These are phyloP conservation scores for Symphodus melops DNA, from an alignment of 2,113 vertebrate species.

Conservation along the genomic window DNA sequence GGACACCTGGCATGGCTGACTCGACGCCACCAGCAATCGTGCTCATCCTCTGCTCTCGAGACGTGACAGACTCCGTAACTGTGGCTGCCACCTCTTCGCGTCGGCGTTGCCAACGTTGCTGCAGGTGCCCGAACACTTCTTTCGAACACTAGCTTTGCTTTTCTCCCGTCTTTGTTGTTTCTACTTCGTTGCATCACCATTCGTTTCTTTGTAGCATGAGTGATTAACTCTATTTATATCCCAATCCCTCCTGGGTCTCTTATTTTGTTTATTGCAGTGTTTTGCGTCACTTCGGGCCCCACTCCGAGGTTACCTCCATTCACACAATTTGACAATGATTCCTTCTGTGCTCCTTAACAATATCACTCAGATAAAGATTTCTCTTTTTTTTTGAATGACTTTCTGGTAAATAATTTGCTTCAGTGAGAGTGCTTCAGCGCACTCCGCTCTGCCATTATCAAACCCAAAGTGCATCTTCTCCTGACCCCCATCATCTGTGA, in stretches of 20 bases:
- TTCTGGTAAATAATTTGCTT: background rate
- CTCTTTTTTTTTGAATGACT: background rate
- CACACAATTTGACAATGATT: slow-evolving; percentile 25
- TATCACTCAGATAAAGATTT: background rate
- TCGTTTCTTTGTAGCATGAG: slow-evolving; percentile 43
- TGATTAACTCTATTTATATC: slow-evolving; percentile 54
- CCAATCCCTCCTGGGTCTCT: slow-evolving; percentile 26
- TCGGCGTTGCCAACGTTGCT: slow-evolving; percentile 39
- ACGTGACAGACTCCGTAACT: slow-evolving; percentile 19
- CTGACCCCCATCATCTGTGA: background rate
- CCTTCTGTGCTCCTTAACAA: background rate
- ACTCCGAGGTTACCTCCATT: slow-evolving; percentile 3
- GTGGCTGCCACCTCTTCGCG: slow-evolving; percentile 24
- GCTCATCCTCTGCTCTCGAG: slow-evolving; percentile 29
- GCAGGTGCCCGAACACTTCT: slow-evolving; percentile 34
- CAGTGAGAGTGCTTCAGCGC: background rate
- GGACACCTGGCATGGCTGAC: slow-evolving; percentile 69
- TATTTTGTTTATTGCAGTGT: slow-evolving; percentile 68
- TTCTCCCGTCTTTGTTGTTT: slow-evolving; percentile 66
- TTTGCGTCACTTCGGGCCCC: slow-evolving; percentile 71
- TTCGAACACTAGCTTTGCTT: slow-evolving; percentile 19
- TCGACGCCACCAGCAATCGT: slow-evolving; percentile 48
- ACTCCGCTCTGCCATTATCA: background rate
- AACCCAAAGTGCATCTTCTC: background rate
- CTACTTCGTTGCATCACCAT: slow-evolving; percentile 79